Conservation (phyloP, 1,140 invertebrate species). For the Druon quercuslanigerum region DNA sequence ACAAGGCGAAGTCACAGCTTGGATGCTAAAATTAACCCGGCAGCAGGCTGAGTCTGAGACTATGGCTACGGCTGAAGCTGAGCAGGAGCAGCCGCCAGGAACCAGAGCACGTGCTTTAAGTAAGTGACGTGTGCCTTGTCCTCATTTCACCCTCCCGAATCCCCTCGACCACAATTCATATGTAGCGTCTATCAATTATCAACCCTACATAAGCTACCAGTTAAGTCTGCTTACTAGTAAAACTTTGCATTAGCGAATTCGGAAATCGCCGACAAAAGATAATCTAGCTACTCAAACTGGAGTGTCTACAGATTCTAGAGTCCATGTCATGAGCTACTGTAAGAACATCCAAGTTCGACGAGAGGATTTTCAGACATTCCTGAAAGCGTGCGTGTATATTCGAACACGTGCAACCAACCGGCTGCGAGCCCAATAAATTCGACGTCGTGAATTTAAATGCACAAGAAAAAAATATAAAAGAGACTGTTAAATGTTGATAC, state of each 20-base stretch:
- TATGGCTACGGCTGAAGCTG: slow-evolving; percentile 59
- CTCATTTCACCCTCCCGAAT: slow-evolving; percentile 50
- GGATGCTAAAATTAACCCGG: slow-evolving; percentile 58
- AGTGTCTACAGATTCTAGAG: too few relatives aligned
- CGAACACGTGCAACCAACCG: slow-evolving; percentile 15
- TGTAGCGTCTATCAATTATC: slow-evolving; percentile 40
- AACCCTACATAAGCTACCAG: background rate
- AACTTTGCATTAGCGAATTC: background rate
- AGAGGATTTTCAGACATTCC: slow-evolving; percentile 23
- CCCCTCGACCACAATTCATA: slow-evolving; percentile 41
- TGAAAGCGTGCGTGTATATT: slow-evolving; percentile 12
- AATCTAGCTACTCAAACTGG: background rate
- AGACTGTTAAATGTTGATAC: background rate
- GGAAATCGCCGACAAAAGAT: background rate
- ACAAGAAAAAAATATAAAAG: background rate
- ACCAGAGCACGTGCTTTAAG: slow-evolving; percentile 73
- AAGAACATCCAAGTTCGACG: background rate
- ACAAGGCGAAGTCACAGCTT: slow-evolving; percentile 60
- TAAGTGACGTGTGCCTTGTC: slow-evolving; percentile 70
- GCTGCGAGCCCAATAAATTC: slow-evolving; percentile 14
- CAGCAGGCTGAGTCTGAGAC: slow-evolving; percentile 55
- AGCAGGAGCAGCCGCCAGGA: slow-evolving; percentile 72
- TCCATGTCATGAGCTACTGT: background rate
- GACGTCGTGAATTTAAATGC: background rate
- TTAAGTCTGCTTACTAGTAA: background rate